Evolutionary conservation across 2,888 invertebrate genomes (phyloP).

Genomic region (Cerceris rybyensis): DNA sequence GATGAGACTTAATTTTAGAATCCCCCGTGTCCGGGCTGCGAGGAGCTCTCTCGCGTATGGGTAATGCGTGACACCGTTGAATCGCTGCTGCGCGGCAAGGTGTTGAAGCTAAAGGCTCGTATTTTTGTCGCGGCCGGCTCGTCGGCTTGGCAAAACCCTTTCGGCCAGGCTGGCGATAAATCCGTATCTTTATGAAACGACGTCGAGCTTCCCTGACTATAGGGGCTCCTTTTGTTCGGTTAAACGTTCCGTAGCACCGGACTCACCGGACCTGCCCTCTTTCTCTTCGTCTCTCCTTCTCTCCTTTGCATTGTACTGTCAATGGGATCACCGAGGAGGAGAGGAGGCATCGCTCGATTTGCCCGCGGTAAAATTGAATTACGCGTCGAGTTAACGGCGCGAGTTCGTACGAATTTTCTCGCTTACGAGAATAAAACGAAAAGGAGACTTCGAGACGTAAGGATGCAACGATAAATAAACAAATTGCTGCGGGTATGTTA

Average conservation of each 20-base stretch:
- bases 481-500: too few species aligned
- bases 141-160: constrained; percentile 62
- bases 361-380: constrained; percentile 40
- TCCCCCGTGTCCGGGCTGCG: constrained; percentile 45
- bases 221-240: constrained; percentile 66
- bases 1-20: constrained; percentile 70
- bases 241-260: constrained; percentile 58
- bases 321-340: constrained; percentile 55
- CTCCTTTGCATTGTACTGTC: constrained; percentile 60
- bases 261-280: constrained; percentile 41
- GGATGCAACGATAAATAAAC: too few species aligned
- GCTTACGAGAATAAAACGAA: background rate
- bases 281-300: constrained; percentile 55
- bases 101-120: constrained; percentile 73
- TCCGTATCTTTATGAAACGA: constrained; percentile 74
- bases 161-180: constrained; percentile 67
- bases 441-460: too few species aligned
- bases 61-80: constrained; percentile 56
- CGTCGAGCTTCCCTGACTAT: constrained; percentile 63
- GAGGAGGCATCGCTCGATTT: constrained; percentile 16
- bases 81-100: constrained; percentile 66
- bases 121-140: constrained; percentile 66
- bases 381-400: constrained; percentile 3
- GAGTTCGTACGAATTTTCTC: constrained; percentile 11
- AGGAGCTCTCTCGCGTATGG: constrained; percentile 41